Evolutionary conservation across 2,113 vertebrate species (phyloP), one percentile per base, ranked within the genome.

Genomic region (Eulemur macaco): DNA sequence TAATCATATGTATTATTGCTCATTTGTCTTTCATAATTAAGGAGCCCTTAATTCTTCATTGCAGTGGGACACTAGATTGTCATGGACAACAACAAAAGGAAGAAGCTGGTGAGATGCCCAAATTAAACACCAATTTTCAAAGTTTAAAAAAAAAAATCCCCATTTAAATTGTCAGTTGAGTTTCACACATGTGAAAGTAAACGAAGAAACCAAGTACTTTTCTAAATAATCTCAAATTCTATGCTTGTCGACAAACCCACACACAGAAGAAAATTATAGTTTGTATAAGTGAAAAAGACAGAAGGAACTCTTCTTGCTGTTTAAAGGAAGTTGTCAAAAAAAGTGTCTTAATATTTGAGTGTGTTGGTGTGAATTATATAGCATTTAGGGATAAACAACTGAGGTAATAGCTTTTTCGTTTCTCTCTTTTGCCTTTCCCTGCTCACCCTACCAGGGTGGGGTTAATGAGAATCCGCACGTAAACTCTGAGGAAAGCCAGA

Each of bases 201-300:
- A 96, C 83, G 68, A 94, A 88, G 83, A 97, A 95, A 91, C 11
- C 21, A 81, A 60, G 50, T 80, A 64, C 23, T 93, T 97, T 89
- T 90, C 37, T 81, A 93, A 96, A 91, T 89, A 91, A 87, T 89
- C 63, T 82, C 93, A 68, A 69, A 86, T 93, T 95, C 89, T 60
- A 4, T 31, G 50, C 81, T 96, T 78, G 34, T 91, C 87, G 84
- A 93, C n/a, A 95, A 94, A 96, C 90, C 50, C 85, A 96, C 95
- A 89, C 89, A 91, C 73, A 78, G 68, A n/a, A 95, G 94, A 97
- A 96, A 91, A 95, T 97, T 96, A 96, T 42, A 97, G 94, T 89
- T 97, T 18, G 1, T 89, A 14, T 39, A 96, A 94, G 82, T 80
- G 69, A 64, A 83, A 86, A 93, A 95, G 39, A 88, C 60, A 97